phyloP scores from a whole-genome alignment of 2,797 vertebrate species.

The Ibycter americanus region DNA sequence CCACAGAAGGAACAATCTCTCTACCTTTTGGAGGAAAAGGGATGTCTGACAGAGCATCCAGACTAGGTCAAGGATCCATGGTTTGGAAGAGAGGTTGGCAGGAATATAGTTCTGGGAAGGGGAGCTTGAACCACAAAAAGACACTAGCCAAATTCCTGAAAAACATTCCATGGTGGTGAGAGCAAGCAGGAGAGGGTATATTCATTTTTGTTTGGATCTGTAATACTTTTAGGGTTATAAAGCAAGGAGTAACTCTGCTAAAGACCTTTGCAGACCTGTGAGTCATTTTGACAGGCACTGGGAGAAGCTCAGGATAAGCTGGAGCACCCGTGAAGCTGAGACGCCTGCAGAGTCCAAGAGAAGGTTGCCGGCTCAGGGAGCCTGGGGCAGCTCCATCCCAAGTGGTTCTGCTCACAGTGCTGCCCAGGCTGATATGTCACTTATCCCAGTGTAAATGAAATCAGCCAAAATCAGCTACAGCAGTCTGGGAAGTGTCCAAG shows the following conservation, averaged over 20 bases:
- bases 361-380: neutral
- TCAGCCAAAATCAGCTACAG: neutral
- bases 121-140: neutral
- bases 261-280: neutral
- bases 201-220: neutral
- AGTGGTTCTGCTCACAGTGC: neutral
- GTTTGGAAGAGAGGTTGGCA: neutral
- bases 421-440: neutral
- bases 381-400: neutral
- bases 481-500: neutral
- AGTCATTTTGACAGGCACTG: neutral
- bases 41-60: neutral
- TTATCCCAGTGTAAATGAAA: neutral
- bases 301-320: neutral
- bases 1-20: neutral
- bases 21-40: neutral
- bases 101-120: neutral
- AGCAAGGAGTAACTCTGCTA: neutral
- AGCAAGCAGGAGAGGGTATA: neutral
- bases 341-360: neutral
- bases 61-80: neutral
- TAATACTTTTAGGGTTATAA: neutral
- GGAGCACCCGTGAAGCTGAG: neutral
- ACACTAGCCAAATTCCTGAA: neutral
- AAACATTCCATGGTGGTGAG: neutral